Percentiles rank a stretch among this genome's conserved stretches.
phyloP scores from a whole-genome alignment of 2,797 vertebrate species.

The Chelonia mydas region DNA sequence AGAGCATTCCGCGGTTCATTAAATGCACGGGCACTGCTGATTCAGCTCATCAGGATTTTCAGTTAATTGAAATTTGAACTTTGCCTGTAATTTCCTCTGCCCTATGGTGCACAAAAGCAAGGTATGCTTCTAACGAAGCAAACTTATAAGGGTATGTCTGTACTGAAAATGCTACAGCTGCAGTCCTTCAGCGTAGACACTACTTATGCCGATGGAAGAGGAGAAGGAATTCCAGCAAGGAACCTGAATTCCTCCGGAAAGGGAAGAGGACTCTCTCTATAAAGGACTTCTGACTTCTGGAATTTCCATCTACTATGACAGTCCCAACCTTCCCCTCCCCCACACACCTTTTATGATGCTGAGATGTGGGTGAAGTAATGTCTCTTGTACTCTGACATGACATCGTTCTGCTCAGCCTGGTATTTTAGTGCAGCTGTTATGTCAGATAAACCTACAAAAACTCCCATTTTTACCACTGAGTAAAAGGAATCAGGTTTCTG shows the following conservation, averaged over 20 bases:
- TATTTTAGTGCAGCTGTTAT: not conserved
- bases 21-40: too few relatives aligned
- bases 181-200: too few relatives aligned
- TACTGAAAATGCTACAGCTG: too few relatives aligned
- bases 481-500: not conserved
- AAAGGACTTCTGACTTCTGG: not conserved
- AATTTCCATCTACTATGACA: not conserved
- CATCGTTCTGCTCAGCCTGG: not conserved
- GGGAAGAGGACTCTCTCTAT: not conserved
- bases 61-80: too few relatives aligned
- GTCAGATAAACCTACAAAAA: not conserved
- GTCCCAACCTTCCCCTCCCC: not conserved
- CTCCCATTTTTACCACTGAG: too few relatives aligned
- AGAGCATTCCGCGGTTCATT: too few relatives aligned
- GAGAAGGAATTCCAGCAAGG: not conserved
- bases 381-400: not conserved
- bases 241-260: not conserved
- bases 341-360: not conserved
- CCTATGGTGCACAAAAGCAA: not conserved
- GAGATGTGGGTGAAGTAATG: too few relatives aligned
- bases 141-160: not conserved
- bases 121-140: not conserved
- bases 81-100: too few relatives aligned
- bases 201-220: not conserved
- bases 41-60: too few relatives aligned